Evolutionary conservation across 2,888 invertebrate genomes (phyloP), one percentile per base, ranked within the genome.

Genomic region (Sycophila texana): DNA sequence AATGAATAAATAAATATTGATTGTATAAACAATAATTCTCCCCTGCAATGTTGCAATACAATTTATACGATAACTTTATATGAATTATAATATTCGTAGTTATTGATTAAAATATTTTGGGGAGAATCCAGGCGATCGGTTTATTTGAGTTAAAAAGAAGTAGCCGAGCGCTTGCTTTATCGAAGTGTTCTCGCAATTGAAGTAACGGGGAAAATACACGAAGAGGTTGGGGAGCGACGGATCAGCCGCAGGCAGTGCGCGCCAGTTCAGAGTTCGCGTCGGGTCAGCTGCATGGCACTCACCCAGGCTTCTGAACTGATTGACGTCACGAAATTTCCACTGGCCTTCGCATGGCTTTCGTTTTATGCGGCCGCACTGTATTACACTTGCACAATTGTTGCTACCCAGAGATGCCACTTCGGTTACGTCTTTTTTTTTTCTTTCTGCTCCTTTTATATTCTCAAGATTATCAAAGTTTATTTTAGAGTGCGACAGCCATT

Each of bases 281-380:
- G 79, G 83, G 82, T 81, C 79, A 82, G 58, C 65, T 67, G 26
- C 26, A 26, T 26, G 70, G 61, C 60, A 55, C 58, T 68, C 57
- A 16, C 63, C n/a, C 49, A 14, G 51, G 65, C 57, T 66, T 58
- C 76, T 20, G 71, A 57, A 78, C 67, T 18, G 68, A 67, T 77
- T 82, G 81, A 82, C 82, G 83, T 84, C 82, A 82, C 79, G 72
- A 84, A 84, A 85, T 85, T 84, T 84, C 85, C 83, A 85, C 80
- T 84, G 67, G 74, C 63, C 70, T 67, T 77, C 70, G 60, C 61
- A 51, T 68, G 39, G 39, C 61, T 70, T 73, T 74, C 63, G 70
- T 78, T 73, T 81, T 70, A 47, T 79, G 16, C 60, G 39, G 39
- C 5, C 39, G 39, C 39, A 39, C 39, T 39, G 39, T 39, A 39